These are phyloP conservation scores for Anneissia japonica DNA, from an alignment of 35 echinoderm and acorn worm genomes.

Conservation along the genomic window DNA sequence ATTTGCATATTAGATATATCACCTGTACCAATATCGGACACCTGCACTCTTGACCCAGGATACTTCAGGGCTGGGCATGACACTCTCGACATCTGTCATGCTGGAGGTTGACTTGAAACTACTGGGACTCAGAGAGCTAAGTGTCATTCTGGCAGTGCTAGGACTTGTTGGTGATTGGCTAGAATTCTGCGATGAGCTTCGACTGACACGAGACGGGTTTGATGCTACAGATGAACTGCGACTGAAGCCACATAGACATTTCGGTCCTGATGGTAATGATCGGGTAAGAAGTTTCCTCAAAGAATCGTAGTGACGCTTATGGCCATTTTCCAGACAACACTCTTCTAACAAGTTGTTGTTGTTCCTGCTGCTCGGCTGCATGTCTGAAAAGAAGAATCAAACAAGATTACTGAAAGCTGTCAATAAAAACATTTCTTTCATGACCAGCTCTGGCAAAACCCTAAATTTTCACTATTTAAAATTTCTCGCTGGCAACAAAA, in stretches of 20 bases:
- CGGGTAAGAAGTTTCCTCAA: constrained; percentile 67
- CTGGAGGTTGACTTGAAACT: constrained; percentile 63
- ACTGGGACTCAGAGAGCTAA: constrained; percentile 71
- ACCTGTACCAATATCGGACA: constrained; percentile 96
- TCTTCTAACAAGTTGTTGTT: constrained; percentile 58
- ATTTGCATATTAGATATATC: constrained; percentile 13
- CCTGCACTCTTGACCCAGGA: constrained; percentile 89
- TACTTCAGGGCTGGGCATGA: constrained; percentile 85
- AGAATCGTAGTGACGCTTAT: constrained; percentile 78
- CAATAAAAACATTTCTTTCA: no score
- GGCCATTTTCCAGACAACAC: constrained; percentile 64
- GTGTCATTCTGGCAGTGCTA: constrained; percentile 10
- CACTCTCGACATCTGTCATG: constrained; percentile 54
- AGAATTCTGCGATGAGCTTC: background rate
- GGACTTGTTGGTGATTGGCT: constrained; percentile 44
- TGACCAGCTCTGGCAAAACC: no score
- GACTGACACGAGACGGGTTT: constrained; percentile 80
- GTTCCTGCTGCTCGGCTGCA: constrained; percentile 96
- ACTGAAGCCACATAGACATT: constrained; percentile 93
- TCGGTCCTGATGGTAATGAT: constrained; percentile 74
- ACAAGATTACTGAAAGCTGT: no score
- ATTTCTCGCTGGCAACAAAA: no score
- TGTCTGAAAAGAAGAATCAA: constrained; percentile 48
- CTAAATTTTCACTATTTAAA: no score
- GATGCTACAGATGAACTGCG: constrained; percentile 91